phyloP scores from a whole-genome alignment of 2,888 invertebrate species.

The Sminthurides aquaticus region DNA sequence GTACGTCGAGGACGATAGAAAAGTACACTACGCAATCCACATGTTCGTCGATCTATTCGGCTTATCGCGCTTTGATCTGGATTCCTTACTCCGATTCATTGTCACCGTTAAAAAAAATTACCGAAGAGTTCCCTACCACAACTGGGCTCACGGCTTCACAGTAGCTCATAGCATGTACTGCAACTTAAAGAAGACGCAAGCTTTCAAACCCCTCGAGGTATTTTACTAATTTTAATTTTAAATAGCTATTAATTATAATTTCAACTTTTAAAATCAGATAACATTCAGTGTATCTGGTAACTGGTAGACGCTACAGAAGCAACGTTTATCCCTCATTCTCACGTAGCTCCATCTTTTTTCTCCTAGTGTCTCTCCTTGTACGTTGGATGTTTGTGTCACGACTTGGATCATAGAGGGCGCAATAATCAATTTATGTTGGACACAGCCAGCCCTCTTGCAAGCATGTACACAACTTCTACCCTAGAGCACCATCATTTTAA shows the following conservation, averaged over 20 bases:
- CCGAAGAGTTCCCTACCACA: slow-evolving; percentile 56
- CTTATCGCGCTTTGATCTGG: slow-evolving; percentile 57
- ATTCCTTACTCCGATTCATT: slow-evolving; percentile 63
- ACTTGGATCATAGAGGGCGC: slow-evolving; percentile 76
- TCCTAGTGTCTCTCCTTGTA: slow-evolving; percentile 51
- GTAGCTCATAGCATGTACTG: slow-evolving; percentile 77
- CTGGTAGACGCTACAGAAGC: not conserved
- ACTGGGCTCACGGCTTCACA: slow-evolving; percentile 80
- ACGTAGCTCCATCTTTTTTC: not conserved
- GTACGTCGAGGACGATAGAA: slow-evolving; percentile 58
- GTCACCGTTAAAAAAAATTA: slow-evolving; percentile 79
- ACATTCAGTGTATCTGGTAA: not conserved
- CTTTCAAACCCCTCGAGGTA: slow-evolving; percentile 59
- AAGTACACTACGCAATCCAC: slow-evolving; percentile 62
- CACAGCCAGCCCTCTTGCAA: slow-evolving; percentile 70
- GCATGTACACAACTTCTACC: slow-evolving; percentile 76
- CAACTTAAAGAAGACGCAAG: slow-evolving; percentile 57
- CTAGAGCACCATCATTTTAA: slow-evolving; percentile 79
- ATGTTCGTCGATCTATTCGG: slow-evolving; percentile 72
- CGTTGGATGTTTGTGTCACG: slow-evolving; percentile 75
- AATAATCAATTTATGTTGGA: slow-evolving; percentile 81
- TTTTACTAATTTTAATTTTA: no score
- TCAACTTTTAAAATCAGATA: not conserved
- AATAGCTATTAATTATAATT: no score
- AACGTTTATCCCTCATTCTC: not conserved